Evolutionary conservation across 2,797 vertebrate genomes (phyloP).

Genomic region (Hippoglossus hippoglossus): DNA sequence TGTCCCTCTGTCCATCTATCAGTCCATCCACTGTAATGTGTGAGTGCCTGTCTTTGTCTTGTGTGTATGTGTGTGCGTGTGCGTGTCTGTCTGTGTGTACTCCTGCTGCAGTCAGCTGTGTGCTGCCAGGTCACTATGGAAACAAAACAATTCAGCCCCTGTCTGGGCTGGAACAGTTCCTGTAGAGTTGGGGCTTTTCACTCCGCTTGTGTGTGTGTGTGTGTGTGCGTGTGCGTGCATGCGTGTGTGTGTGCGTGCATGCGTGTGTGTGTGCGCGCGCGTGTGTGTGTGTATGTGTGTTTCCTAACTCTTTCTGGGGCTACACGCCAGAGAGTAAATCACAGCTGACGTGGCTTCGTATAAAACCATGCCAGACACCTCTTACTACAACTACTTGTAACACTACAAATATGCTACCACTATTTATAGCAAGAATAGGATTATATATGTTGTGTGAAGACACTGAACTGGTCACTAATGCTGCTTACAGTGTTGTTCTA

Average conservation of each 20-base stretch:
- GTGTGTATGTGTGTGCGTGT: neutral
- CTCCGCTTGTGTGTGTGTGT: constrained; percentile 20
- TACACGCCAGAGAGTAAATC: constrained; percentile 73
- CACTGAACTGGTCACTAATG: neutral
- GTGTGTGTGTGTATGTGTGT: constrained; percentile 30
- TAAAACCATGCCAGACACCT: constrained; percentile 69
- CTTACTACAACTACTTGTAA: constrained; percentile 64
- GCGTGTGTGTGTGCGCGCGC: constrained; percentile 24
- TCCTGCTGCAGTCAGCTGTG: constrained; percentile 80
- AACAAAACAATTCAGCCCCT: constrained; percentile 85
- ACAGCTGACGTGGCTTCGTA: constrained; percentile 75
- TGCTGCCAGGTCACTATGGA: constrained; percentile 83
- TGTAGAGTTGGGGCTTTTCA: constrained; percentile 79
- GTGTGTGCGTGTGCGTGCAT: constrained; percentile 27
- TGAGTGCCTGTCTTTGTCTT: constrained; percentile 33
- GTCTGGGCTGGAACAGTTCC: constrained; percentile 79
- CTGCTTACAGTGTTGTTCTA: neutral
- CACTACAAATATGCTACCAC: constrained; percentile 42
- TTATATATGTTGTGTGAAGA: neutral
- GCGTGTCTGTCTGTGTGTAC: constrained; percentile 66
- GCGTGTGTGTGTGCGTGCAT: constrained; percentile 29
- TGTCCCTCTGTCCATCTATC: constrained; percentile 56
- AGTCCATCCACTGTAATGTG: constrained; percentile 53
- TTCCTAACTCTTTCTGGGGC: constrained; percentile 66
- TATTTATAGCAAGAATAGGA: constrained; percentile 45